Evolutionary conservation across 2,113 vertebrate species (phyloP), one percentile per base, ranked within the genome.

Genomic region (Microtus montanus): DNA sequence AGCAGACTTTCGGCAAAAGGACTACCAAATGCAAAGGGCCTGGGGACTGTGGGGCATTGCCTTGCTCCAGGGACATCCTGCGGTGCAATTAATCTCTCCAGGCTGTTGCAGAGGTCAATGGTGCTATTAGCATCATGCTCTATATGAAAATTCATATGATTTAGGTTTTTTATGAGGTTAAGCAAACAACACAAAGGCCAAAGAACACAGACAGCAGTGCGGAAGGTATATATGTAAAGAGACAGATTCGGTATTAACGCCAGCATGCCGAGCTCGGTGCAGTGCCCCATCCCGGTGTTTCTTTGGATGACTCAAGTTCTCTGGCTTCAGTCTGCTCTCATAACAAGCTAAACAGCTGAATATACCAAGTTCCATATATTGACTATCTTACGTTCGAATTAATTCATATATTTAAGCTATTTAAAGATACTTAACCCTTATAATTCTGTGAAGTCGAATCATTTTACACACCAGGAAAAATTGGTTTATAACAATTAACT

Each of bases 261-360:
- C 66, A 41, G 38, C 38, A 1, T 58, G 54, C 10, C 1, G 2
- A 28, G 79, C 17, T 47, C 38, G 58, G n/a, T 24, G 85, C 30
- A 58, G 64, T 28, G 0, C 10, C 44, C 54, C 4, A 0, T 35
- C 22, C 22, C 0, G 3, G 22, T 17, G 4, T 73, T 14, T n/a
- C 35, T 73, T 52, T 58, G 28, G 11, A 4, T 87, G 13, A 58
- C 35, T 58, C 49, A 3, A 30, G 20, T 41, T 71, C 24, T 73
- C 86, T 30, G 68, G 24, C 22, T 30, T 58, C 49, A 73, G 24
- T 58, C 35, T 38, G 20, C 22, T 70, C 66, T 30, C 35, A n/a
- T 15, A 52, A 24, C 44, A 87, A 87, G 22, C 20, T 19, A 20
- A 87, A 54, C 66, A 38, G 38, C 20, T 17, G 54, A 71, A 54